phyloP scores from a whole-genome alignment of 1,140 invertebrate species.

The Drosophila oshimai region DNA sequence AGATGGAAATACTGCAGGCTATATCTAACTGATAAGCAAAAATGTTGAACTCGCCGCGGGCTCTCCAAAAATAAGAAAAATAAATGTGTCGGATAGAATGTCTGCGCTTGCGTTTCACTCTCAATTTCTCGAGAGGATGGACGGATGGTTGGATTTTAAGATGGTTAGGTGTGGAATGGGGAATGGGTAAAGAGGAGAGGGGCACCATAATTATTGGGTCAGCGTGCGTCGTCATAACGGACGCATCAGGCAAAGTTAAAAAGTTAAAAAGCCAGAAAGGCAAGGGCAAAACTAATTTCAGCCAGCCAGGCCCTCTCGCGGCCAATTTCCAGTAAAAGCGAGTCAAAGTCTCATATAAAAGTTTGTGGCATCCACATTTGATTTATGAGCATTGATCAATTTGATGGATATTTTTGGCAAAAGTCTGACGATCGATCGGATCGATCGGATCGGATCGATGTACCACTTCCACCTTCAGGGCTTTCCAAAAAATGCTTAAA shows the following conservation, averaged over 20 bases:
- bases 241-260: constrained; percentile 39
- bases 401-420: constrained; percentile 79
- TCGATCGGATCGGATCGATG: constrained; percentile 34
- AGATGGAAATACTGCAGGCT: constrained; percentile 31
- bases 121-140: constrained; percentile 59
- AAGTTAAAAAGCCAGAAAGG: no score
- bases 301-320: constrained; percentile 39
- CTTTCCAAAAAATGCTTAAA: constrained; percentile 79
- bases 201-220: constrained; percentile 74
- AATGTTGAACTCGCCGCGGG: constrained; percentile 47
- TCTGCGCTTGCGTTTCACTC: constrained; percentile 64
- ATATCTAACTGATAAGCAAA: constrained; percentile 65
- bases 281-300: constrained; percentile 72
- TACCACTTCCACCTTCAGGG: constrained; percentile 60
- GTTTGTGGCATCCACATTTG: constrained; percentile 61
- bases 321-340: constrained; percentile 74
- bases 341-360: constrained; percentile 34
- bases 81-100: constrained; percentile 58
- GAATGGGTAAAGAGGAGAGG: background rate
- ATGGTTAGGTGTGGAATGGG: constrained; percentile 1
- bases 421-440: constrained; percentile 41
- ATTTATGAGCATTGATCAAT: constrained; percentile 80
- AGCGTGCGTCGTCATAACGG: constrained; percentile 54
- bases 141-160: background rate
- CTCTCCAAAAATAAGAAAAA: constrained; percentile 7